Conservation (phyloP, 2,888 invertebrate genomes). For the Leucania comma region DNA sequence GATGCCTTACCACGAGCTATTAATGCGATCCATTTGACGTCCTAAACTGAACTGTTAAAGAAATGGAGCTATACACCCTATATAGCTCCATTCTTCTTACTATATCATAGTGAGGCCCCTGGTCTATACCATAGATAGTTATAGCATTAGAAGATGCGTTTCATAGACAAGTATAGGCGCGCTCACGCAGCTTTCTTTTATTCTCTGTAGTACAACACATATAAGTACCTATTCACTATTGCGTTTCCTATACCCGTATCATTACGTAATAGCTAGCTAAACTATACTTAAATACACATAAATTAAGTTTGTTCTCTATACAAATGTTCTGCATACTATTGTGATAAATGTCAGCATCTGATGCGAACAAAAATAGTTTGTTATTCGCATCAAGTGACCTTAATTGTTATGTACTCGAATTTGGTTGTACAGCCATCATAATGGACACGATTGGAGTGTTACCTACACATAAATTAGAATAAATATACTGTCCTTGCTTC, state of each 20-base stretch:
- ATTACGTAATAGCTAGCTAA: conserved; percentile 8
- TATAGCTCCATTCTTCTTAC: no score
- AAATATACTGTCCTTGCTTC: conserved; percentile 32
- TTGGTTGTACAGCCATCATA: conserved; percentile 73
- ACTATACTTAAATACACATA: conserved; percentile 13
- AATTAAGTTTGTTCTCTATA: conserved; percentile 6
- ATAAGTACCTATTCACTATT: not conserved
- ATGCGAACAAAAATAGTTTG: conserved; percentile 67
- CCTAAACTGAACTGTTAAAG: no score
- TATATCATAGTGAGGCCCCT: not conserved
- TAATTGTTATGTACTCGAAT: conserved; percentile 82
- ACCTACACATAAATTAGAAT: conserved; percentile 60
- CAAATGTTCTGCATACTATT: conserved; percentile 30
- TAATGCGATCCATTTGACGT: no score
- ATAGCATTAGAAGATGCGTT: not conserved
- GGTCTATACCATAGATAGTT: not conserved
- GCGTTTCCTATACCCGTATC: not conserved
- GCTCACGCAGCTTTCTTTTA: not conserved
- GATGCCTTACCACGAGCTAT: no score
- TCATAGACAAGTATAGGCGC: not conserved
- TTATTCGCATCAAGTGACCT: conserved; percentile 80
- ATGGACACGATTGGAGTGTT: conserved; percentile 50
- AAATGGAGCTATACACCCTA: no score
- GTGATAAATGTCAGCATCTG: conserved; percentile 46
- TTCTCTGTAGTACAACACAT: not conserved